Evolutionary conservation across 1,140 invertebrate genomes (phyloP).

Genomic region (Zaprionus nigranus): DNA sequence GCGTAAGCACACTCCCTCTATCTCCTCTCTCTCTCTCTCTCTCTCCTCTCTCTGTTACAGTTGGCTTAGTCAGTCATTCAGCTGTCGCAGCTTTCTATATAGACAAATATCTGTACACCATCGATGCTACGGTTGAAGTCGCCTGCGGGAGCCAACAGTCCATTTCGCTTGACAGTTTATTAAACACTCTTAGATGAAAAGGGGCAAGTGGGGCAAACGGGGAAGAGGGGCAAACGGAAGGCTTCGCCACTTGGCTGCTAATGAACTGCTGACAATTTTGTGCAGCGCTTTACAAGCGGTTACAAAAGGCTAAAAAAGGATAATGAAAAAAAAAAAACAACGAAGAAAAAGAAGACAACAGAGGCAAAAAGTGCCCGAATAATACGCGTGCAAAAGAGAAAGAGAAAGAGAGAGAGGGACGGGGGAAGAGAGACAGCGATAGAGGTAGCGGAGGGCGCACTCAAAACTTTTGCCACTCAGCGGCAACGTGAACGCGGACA

Average conservation of each 20-base stretch:
- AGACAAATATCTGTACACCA: not conserved
- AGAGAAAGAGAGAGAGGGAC: not conserved
- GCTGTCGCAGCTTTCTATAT: no score
- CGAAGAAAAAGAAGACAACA: constrained; percentile 24
- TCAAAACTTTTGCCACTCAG: constrained; percentile 73
- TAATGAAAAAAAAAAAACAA: constrained; percentile 15
- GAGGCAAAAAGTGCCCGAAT: constrained; percentile 60
- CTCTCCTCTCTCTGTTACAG: not conserved
- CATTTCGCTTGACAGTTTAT: constrained; percentile 36
- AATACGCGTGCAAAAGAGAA: constrained; percentile 44
- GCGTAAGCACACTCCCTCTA: constrained; percentile 29
- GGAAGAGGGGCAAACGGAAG: constrained; percentile 1
- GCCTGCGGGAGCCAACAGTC: not conserved
- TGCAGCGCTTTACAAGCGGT: constrained; percentile 77
- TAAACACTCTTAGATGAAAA: constrained; percentile 36
- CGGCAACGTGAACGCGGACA: constrained; percentile 11
- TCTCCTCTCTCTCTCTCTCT: not conserved
- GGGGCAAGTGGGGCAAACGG: not conserved
- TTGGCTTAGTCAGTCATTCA: not conserved
- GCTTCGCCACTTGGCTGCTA: constrained; percentile 43
- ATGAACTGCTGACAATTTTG: constrained; percentile 81
- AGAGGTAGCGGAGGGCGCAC: constrained; percentile 20
- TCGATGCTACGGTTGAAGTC: not conserved
- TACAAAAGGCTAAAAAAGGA: constrained; percentile 71
- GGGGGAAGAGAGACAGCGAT: not conserved